A percentile compares a stretch with the other conserved stretches of the same genome.
phyloP scores from a whole-genome alignment of 2,888 invertebrate genomes.

The Drosophila nr. perissopoda region DNA sequence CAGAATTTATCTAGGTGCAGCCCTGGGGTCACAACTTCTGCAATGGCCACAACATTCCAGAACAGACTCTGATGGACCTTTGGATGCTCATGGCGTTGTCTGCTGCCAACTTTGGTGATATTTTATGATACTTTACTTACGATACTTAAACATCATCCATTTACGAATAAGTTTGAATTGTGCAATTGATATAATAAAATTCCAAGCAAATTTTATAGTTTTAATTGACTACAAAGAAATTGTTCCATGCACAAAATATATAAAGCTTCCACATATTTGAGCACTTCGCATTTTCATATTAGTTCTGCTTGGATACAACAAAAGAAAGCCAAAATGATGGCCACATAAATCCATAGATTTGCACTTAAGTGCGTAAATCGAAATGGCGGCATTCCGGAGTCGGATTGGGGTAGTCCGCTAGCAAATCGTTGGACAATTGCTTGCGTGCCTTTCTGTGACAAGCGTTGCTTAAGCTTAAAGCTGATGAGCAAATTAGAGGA shows the following conservation, averaged over 20 bases:
- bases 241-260: background rate
- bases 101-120: background rate
- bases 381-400: conserved; percentile 34
- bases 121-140: background rate
- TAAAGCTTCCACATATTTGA: too few species aligned
- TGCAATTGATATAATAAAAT: background rate
- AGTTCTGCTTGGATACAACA: background rate
- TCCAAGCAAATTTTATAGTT: background rate
- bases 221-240: background rate
- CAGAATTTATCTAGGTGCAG: background rate
- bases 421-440: conserved; percentile 20
- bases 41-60: background rate
- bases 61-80: background rate
- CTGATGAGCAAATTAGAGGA: conserved; percentile 55
- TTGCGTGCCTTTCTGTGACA: conserved; percentile 34
- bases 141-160: background rate
- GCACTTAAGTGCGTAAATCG: conserved; percentile 52
- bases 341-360: conserved; percentile 64
- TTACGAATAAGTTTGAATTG: background rate
- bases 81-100: background rate
- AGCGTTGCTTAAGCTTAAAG: conserved; percentile 49
- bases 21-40: background rate
- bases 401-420: background rate
- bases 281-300: background rate
- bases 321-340: conserved; percentile 33